A percentile compares a stretch with the other conserved stretches of the same genome.
phyloP scores from a whole-genome alignment of 2,113 vertebrate species.

The Artemisiospiza belli region DNA sequence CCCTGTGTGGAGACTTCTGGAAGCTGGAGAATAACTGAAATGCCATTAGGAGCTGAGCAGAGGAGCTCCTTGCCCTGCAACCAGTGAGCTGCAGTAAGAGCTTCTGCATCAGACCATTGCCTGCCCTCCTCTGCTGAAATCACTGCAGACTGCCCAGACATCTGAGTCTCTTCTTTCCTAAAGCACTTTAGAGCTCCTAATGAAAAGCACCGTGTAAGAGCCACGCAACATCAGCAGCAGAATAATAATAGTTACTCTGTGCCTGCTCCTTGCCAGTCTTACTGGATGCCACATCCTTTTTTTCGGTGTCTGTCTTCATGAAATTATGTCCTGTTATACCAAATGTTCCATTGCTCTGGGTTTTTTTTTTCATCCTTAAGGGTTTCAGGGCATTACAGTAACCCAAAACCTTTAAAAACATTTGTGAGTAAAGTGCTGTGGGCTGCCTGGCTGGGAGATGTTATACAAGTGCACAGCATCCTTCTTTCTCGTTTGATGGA shows the following conservation, averaged over 20 bases:
- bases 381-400: not conserved
- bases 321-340: not conserved
- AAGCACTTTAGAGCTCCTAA: conserved; percentile 58
- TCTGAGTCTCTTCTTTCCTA: conserved; percentile 7
- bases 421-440: not conserved
- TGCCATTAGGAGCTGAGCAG: not conserved
- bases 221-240: not conserved
- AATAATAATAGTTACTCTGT: not conserved
- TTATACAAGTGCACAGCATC: not conserved
- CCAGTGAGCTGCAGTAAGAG: not conserved
- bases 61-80: not conserved
- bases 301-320: not conserved
- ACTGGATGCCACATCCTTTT: not conserved
- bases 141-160: not conserved
- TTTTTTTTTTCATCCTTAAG: not conserved
- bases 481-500: not conserved
- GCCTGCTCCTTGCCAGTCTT: not conserved
- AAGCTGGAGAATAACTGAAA: not conserved
- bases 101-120: not conserved
- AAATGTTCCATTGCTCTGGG: not conserved
- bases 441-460: not conserved
- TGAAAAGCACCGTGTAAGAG: conserved; percentile 39
- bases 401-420: not conserved
- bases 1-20: not conserved
- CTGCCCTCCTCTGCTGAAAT: not conserved